Evolutionary conservation across 2,113 vertebrate species (phyloP), one percentile per base, ranked within the genome.

Genomic region (Cheirogaleus medius): DNA sequence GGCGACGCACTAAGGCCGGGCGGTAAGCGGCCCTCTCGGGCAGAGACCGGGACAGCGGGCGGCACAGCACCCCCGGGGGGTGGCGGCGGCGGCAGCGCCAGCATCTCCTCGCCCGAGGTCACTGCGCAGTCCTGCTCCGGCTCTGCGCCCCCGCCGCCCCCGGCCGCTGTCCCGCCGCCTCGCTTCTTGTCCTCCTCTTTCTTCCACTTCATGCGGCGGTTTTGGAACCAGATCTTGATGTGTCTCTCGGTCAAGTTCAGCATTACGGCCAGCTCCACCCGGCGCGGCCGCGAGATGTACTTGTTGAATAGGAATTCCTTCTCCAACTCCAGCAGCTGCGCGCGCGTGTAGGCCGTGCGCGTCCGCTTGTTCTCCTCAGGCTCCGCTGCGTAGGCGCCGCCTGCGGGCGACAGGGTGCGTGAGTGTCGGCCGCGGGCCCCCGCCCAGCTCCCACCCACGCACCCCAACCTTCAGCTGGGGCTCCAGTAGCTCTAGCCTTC

Each of bases 301-400:
- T 99, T 99, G 98, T 99, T 99, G 98, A 99, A 99, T 4, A 99
- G 99, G 96, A 99, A 99, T 95, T 99, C 99, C 97, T 99, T 99
- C 98, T 99, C 99, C 83, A 99, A 98, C 97, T 99, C 99, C 94
- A 99, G 99, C 85, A 99, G 99, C 98, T 99, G 99, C 0, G 99
- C 99, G 47, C 99, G 98, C 0, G 99, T 99, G 98, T 99, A 99
- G 1, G 99, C 99, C 0, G 99, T 99, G 96, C 99, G 98, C 7
- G 99, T 99, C 96, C 99, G 98, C 98, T 99, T 99, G 98, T 99
- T 99, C 97, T 99, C 99, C 98, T 99, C 99, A 0, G 98, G 99
- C 94, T 99, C 99, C 4, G 99, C 98, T 86, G 99, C 91, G 92
- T 99, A 99, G 5, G 99, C 98, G 0, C 99, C 99, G 1, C 99